Base-by-base conservation (phyloP, 1,140 invertebrate species). In the Lethrus apterus region DNA sequence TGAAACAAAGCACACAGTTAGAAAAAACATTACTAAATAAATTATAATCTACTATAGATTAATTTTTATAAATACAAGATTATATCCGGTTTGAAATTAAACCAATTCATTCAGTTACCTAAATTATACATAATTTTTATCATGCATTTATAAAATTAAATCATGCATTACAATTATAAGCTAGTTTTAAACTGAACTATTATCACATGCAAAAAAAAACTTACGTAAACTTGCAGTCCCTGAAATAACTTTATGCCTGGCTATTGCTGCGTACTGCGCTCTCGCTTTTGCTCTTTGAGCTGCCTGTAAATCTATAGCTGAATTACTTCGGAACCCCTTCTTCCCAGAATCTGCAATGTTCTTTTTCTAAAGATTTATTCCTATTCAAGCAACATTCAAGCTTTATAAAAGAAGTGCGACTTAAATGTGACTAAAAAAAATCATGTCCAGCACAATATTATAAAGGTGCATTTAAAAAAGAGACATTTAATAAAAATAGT, bases 281-380 rank as follows among this genome's bases (percentile, higher is more conserved):
- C 89, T 73, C 0, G 81, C 84, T 56, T 87, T 85, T 11, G 89
- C 89, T 41, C 89, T 71, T 66, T 90, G 84, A 17, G 83, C 89
- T 7, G 89, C 89, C 55, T 87, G 86, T 42, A 91, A 76, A 74
- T 97, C 93, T 60, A 95, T 89, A 29, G 92, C 92, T 54, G 91
- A 94, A 60, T 88, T 91, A 33, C 92, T 95, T 48, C 92, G 78
- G 57, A 73, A 74, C 46, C 69, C 77, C 47, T 60, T 63, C 34
- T 49, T 52, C 35, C 46, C 51, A 45, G 51, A 51, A 57, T 54
- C 56, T 60, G 29, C 31, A 14, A 5, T 33, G 13, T 7, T 14
- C n/a, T 33, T 33, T 11, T 33, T 33, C 31, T 33, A 46, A 48
- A 48, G 35, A n/a, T 19, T 2, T 14, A 11, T 14, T 14, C 9